Evolutionary conservation across 2,888 invertebrate species (phyloP).

Genomic region (Geotrupes spiniger): DNA sequence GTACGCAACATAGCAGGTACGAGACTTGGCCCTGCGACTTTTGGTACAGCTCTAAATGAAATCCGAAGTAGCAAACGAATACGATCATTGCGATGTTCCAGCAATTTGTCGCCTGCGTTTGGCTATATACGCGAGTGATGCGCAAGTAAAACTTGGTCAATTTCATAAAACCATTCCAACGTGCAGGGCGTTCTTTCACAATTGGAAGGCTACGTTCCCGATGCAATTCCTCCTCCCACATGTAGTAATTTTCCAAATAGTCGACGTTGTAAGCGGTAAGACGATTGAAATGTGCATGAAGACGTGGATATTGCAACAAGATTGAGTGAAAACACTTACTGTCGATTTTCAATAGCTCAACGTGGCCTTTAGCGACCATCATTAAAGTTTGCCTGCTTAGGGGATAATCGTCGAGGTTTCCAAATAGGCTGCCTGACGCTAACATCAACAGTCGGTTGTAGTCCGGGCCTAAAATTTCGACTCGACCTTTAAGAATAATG

Average conservation of each 20-base stretch:
- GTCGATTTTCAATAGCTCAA: constrained; percentile 27
- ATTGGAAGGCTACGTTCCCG: not conserved
- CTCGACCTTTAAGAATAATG: constrained; percentile 28
- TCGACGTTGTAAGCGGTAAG: constrained; percentile 26
- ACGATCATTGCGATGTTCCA: constrained; percentile 10
- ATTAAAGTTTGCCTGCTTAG: constrained; percentile 28
- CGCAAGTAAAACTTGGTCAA: too few relatives aligned
- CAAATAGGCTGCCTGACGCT: constrained; percentile 32
- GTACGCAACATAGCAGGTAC: not conserved
- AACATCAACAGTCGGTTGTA: constrained; percentile 26
- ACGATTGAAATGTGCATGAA: constrained; percentile 17
- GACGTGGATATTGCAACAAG: constrained; percentile 24
- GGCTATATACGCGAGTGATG: too few relatives aligned
- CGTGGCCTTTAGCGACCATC: constrained; percentile 33
- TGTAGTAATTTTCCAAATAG: constrained; percentile 21
- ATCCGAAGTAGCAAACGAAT: constrained; percentile 13
- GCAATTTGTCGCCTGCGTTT: not conserved
- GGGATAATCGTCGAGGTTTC: constrained; percentile 28
- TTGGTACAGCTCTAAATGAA: constrained; percentile 14
- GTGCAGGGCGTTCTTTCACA: not conserved
- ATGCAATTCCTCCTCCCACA: not conserved
- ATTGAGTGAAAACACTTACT: constrained; percentile 26
- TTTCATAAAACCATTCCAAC: too few relatives aligned
- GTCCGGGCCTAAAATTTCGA: constrained; percentile 34
- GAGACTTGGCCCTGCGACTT: not conserved